Conservation (phyloP, 2,797 vertebrate genomes). For the Microchirus variegatus region DNA sequence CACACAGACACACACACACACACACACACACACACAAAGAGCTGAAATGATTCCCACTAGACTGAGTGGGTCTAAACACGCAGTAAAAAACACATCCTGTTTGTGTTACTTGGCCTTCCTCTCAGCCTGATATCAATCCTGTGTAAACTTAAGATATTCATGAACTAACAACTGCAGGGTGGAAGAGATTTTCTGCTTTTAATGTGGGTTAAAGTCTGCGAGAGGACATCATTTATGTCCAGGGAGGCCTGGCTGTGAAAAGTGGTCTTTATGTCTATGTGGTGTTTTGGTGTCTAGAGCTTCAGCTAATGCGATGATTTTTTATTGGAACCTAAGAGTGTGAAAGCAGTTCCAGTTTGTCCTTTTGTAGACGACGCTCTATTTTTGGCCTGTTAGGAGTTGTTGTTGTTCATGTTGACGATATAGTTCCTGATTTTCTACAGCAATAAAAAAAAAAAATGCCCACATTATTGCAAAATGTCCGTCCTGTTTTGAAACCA, state of each 20-base stretch:
- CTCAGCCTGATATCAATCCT: conserved; percentile 47
- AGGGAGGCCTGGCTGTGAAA: too few relatives aligned
- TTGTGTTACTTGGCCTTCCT: conserved; percentile 67
- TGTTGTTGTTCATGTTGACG: conserved; percentile 8
- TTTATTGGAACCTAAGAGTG: too few relatives aligned
- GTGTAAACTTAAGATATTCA: conserved; percentile 22
- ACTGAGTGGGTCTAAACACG: conserved; percentile 57
- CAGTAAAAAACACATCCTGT: conserved; percentile 69
- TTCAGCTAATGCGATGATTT: too few relatives aligned
- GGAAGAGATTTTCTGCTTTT: conserved; percentile 6
- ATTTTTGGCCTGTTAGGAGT: not conserved
- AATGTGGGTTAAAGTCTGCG: not conserved
- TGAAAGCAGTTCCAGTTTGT: too few relatives aligned
- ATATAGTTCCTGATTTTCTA: conserved; percentile 29
- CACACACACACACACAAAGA: conserved; percentile 20
- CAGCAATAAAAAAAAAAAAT: not conserved
- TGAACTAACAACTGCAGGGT: conserved; percentile 16
- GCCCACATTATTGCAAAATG: conserved; percentile 13
- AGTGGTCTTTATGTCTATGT: too few relatives aligned
- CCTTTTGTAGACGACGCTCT: too few relatives aligned
- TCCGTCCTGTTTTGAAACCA: conserved; percentile 31
- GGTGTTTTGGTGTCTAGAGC: too few relatives aligned
- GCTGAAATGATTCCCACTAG: conserved; percentile 50
- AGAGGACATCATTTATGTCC: not conserved
- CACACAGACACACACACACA: conserved; percentile 15